Conservation (phyloP, 2,113 vertebrate genomes). For the Cyanistes caeruleus region DNA sequence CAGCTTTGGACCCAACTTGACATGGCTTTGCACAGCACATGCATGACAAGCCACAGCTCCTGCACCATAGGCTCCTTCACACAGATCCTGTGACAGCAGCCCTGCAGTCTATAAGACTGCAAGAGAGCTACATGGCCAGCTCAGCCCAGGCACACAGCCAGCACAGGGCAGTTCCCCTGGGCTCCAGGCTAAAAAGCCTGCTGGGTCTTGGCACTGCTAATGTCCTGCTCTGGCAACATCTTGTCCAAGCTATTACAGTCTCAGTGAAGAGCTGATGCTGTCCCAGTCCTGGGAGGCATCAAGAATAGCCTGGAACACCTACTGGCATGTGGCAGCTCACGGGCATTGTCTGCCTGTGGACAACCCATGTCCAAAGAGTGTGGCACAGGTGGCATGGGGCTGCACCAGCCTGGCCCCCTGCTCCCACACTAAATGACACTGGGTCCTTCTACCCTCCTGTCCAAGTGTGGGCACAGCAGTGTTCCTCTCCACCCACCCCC, state of each 20-base stretch:
- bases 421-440: accelerated
- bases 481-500: background rate
- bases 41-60: background rate
- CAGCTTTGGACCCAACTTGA: background rate
- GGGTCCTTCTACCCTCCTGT: background rate
- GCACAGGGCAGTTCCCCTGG: background rate
- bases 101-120: background rate
- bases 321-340: background rate
- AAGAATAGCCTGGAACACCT: background rate
- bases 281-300: background rate
- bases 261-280: background rate
- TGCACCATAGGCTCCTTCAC: background rate
- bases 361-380: accelerated
- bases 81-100: background rate
- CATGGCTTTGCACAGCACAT: background rate
- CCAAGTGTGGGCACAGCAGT: background rate
- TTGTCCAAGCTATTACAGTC: accelerated
- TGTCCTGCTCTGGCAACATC: background rate
- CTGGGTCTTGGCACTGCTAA: background rate
- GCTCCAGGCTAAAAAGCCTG: background rate
- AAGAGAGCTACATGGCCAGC: background rate
- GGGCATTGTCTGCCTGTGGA: background rate
- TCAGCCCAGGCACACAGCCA: background rate
- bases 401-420: background rate
- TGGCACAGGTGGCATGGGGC: accelerated